Percentiles rank a stretch among this genome's conserved stretches.
phyloP scores from a whole-genome alignment of 2,113 vertebrate genomes.

The Taxidea taxus region DNA sequence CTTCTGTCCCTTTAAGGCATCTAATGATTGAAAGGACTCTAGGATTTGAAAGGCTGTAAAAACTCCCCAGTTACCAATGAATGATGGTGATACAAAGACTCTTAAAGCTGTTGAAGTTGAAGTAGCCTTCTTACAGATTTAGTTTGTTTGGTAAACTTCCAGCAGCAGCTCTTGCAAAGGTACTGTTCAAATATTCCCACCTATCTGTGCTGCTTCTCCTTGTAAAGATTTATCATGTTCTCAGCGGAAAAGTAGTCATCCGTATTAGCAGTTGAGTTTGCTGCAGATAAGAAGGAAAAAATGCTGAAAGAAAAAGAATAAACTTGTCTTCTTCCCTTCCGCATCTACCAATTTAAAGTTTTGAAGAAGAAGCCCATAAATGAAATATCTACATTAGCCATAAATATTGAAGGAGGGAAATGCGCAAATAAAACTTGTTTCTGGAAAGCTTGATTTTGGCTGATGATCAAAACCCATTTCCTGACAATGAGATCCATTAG shows the following conservation, averaged over 20 bases:
- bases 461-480: slow-evolving; percentile 77
- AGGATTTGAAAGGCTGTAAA: slow-evolving; percentile 82
- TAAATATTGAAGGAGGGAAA: slow-evolving; percentile 76
- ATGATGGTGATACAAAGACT: slow-evolving; percentile 65
- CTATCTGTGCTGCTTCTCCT: slow-evolving; percentile 52
- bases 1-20: slow-evolving; percentile 87
- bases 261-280: slow-evolving; percentile 62
- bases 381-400: slow-evolving; percentile 66
- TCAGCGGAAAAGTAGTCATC: slow-evolving; percentile 44
- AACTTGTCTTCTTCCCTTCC: neutral
- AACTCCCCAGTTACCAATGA: slow-evolving; percentile 80
- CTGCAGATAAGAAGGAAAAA: slow-evolving; percentile 19
- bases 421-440: slow-evolving; percentile 76
- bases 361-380: slow-evolving; percentile 67
- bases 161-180: slow-evolving; percentile 45
- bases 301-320: slow-evolving; percentile 62
- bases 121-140: slow-evolving; percentile 74
- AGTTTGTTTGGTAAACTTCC: slow-evolving; percentile 65
- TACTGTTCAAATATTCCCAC: slow-evolving; percentile 66
- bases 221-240: slow-evolving; percentile 49
- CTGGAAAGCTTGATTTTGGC: slow-evolving; percentile 79
- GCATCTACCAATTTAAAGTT: slow-evolving; percentile 38
- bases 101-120: slow-evolving; percentile 73
- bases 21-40: slow-evolving; percentile 82
- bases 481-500: slow-evolving; percentile 79